Evolutionary conservation across 2,797 vertebrate species (phyloP), one percentile per base, ranked within the genome.

Genomic region (Hephaestus fuliginosus): DNA sequence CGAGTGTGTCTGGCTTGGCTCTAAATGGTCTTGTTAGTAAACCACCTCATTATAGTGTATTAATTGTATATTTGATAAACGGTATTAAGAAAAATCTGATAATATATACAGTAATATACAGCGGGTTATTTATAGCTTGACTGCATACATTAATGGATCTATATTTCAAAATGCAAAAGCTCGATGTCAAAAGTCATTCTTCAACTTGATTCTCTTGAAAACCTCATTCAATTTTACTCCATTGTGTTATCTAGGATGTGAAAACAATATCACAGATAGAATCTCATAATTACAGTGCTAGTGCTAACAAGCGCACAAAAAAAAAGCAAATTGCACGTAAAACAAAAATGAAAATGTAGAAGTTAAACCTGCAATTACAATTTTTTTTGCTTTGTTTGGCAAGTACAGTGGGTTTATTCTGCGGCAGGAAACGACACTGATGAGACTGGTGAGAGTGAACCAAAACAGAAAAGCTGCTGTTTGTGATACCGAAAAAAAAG

Each of bases 401-500:
- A 39, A 8, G 36, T 7, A 39, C 36, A 39, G 36, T 39, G 7
- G 36, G 36, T 39, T 39, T 39, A 39, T 39, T 14, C 46, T 48
- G 46, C 17, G 46, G 15, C 46, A 17, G 46, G 46, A 48, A 7
- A 17, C 46, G 3, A 18, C 46, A 48, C 17, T 18, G 46, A 48
- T 48, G 46, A 17, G 43, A 44, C 13, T 5, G 43, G 4, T 15
- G 43, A 14, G 46, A 48, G 15, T 49, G 48, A 49, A 49, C 2
- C 6, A 17, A 48, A 48, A 48, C 46, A 17, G 15, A 5, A 48
- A 49, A 49, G 25, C 3, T 39, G 2, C 12, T 39, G 30, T 41
- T 20, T 61, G 18, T 52, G 65, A 77, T 76, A 64, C 5, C 20
- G 46, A 55, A 72, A 33, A 44, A 52, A 15, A 81, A 33, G 30